Evolutionary conservation across 2,888 invertebrate genomes (phyloP).

Genomic region (Dynastes hyllus): DNA sequence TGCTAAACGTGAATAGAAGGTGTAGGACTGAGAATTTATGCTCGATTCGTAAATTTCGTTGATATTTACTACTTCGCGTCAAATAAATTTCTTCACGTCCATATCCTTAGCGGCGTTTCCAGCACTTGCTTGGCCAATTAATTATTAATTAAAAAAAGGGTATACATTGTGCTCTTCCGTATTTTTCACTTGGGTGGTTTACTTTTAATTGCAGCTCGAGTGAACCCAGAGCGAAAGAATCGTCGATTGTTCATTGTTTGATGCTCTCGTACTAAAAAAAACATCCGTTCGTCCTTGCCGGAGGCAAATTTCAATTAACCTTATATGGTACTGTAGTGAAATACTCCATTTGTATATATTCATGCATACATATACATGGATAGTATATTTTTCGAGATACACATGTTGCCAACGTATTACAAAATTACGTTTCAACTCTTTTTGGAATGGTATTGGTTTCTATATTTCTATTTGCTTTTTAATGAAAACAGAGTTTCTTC

Average conservation of each 20-base stretch:
- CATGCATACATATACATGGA: background rate
- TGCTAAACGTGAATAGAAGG: background rate
- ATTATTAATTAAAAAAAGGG: slow-evolving; percentile 25
- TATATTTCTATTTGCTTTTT: too few relatives aligned
- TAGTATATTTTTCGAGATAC: background rate
- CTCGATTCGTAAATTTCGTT: slow-evolving; percentile 36
- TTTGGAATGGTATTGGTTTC: too few relatives aligned
- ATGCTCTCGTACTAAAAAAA: background rate
- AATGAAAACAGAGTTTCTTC: too few relatives aligned
- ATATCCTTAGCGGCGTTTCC: background rate
- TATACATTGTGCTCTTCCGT: background rate
- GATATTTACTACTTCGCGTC: slow-evolving; percentile 39
- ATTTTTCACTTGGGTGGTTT: background rate
- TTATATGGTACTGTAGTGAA: background rate
- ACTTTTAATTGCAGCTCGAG: slow-evolving; percentile 39
- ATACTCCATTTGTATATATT: background rate
- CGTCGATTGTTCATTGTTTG: slow-evolving; percentile 37
- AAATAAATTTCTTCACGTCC: slow-evolving; percentile 33
- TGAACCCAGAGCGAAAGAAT: slow-evolving; percentile 6
- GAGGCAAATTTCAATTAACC: slow-evolving; percentile 33
- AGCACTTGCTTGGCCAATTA: slow-evolving; percentile 6
- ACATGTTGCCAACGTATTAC: too few relatives aligned
- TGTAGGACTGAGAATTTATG: slow-evolving; percentile 17
- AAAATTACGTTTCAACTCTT: too few relatives aligned
- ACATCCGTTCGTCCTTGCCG: slow-evolving; percentile 34